phyloP scores from a whole-genome alignment of 2,797 vertebrate species.

The Aplochiton taeniatus region DNA sequence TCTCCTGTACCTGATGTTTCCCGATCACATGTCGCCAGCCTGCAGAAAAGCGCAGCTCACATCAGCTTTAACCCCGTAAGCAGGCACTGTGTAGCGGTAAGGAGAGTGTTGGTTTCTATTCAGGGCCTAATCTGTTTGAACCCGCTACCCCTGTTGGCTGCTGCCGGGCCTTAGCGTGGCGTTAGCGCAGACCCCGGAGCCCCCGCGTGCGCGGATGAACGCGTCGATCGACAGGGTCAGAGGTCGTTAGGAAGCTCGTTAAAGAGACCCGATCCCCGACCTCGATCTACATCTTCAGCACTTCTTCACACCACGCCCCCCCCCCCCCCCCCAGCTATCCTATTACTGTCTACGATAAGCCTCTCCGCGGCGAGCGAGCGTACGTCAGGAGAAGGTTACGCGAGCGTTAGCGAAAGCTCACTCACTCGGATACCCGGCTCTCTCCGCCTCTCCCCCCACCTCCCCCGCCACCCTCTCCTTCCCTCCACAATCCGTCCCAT shows the following conservation, averaged over 20 bases:
- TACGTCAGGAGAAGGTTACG: slow-evolving; percentile 8
- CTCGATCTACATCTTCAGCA: no score
- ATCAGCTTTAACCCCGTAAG: no score
- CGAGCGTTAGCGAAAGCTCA: neutral
- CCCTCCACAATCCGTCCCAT: slow-evolving; percentile 67
- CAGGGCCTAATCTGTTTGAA: no score
- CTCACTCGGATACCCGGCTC: neutral
- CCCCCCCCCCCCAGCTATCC: no score
- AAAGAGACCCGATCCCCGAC: slow-evolving; percentile 13
- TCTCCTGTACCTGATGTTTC: slow-evolving; percentile 20
- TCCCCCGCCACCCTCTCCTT: slow-evolving; percentile 37
- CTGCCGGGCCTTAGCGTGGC: slow-evolving; percentile 26
- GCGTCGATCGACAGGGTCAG: slow-evolving; percentile 57
- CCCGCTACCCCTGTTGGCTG: no score
- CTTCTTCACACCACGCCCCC: slow-evolving; percentile 3
- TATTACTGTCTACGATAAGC: slow-evolving; percentile 10
- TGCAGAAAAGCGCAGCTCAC: no score
- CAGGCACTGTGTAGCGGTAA: no score
- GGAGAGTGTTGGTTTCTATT: no score
- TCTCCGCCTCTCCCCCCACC: neutral
- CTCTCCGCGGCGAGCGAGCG: slow-evolving; percentile 3
- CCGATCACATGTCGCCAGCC: slow-evolving; percentile 14
- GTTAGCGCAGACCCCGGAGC: slow-evolving; percentile 25
- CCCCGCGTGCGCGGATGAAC: slow-evolving; percentile 49
- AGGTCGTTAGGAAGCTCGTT: slow-evolving; percentile 46